Evolutionary conservation across 2,888 invertebrate genomes (phyloP).

Genomic region (Hirtodrosophila trivittata): DNA sequence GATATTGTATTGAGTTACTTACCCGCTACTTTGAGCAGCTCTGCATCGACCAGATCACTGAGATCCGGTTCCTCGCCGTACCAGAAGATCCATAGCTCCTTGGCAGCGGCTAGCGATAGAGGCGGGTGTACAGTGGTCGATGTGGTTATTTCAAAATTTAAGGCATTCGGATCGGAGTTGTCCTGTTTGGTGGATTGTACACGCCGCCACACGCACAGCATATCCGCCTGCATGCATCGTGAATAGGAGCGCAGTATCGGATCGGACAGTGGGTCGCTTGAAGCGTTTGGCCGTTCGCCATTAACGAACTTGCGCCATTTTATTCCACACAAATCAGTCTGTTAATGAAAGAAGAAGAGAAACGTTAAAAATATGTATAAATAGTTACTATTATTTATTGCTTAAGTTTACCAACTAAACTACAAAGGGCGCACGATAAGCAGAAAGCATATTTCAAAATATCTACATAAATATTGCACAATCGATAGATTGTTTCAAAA

Average conservation of each 20-base stretch:
- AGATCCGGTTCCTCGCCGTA: slow-evolving; percentile 98
- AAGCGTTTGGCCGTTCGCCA: slow-evolving; percentile 87
- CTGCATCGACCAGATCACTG: slow-evolving; percentile 91
- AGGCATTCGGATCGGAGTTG: slow-evolving; percentile 84
- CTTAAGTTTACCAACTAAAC: slow-evolving; percentile 34
- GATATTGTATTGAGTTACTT: slow-evolving; percentile 85
- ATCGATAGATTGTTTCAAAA: slow-evolving; percentile 9
- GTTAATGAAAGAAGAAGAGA: slow-evolving; percentile 79
- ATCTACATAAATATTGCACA: slow-evolving; percentile 17
- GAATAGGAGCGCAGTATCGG: slow-evolving; percentile 95
- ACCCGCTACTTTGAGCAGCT: slow-evolving; percentile 93
- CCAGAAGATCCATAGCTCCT: slow-evolving; percentile 99
- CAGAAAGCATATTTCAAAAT: slow-evolving; percentile 24
- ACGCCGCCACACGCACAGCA: slow-evolving; percentile 99
- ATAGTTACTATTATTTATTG: no score
- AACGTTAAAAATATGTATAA: not conserved
- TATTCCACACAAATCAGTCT: slow-evolving; percentile 99
- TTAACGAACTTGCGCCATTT: slow-evolving; percentile 98
- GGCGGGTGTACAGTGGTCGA: slow-evolving; percentile 88
- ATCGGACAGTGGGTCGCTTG: slow-evolving; percentile 91
- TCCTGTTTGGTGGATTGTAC: slow-evolving; percentile 87
- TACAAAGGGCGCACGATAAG: no score
- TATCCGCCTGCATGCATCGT: slow-evolving; percentile 95
- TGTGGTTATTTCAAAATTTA: slow-evolving; percentile 84
- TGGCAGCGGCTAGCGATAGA: slow-evolving; percentile 93